Conservation (phyloP, 2,113 vertebrate species). For the Taurulus bubalis region DNA sequence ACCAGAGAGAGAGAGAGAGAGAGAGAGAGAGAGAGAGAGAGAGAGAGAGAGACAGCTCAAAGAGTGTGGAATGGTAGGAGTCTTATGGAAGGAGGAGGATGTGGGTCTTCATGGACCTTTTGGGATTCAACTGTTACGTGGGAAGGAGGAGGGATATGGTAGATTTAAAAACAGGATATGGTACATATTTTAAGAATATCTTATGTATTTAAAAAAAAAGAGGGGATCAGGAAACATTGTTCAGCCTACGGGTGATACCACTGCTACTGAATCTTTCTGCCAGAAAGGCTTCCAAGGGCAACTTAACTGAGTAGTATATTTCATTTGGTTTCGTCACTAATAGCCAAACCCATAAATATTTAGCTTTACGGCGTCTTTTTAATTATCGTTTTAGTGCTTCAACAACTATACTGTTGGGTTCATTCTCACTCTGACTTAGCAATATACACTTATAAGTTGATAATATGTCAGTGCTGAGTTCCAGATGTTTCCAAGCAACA, state of each 20-base stretch:
- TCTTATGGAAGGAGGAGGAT: conserved; percentile 28
- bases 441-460: not conserved
- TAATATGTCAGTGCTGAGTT: not conserved
- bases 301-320: not conserved
- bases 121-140: conserved; percentile 38
- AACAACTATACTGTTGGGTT: not conserved
- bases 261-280: not conserved
- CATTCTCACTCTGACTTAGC: not conserved
- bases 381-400: not conserved
- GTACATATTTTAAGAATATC: not conserved
- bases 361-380: not conserved
- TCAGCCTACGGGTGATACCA: not conserved
- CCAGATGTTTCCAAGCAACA: conserved; percentile 2
- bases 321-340: not conserved
- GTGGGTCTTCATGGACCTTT: conserved; percentile 32
- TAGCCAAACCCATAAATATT: not conserved
- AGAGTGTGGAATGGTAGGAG: conserved; percentile 54
- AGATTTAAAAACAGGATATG: not conserved
- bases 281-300: not conserved
- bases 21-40: not conserved
- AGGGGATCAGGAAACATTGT: not conserved
- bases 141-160: conserved; percentile 4
- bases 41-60: conserved; percentile 41
- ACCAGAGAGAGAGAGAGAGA: conserved; percentile 9
- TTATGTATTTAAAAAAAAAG: too few species aligned